phyloP scores from a whole-genome alignment of 2,888 invertebrate species.

The Cremastinae sp. region DNA sequence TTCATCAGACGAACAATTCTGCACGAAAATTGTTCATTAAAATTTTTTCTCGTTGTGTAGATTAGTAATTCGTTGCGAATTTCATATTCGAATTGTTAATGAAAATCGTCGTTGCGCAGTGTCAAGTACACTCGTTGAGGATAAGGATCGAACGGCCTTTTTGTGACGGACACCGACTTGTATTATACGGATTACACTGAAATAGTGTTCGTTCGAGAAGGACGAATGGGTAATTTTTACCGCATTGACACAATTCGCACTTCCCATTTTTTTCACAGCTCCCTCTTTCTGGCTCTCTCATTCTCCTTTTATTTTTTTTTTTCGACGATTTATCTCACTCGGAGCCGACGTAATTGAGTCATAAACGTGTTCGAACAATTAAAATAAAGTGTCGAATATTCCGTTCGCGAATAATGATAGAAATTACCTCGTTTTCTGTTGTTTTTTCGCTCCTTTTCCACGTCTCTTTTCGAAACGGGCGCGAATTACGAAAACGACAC shows the following conservation, averaged over 20 bases:
- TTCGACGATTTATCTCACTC: too few relatives aligned
- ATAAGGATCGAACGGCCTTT: conserved; percentile 17
- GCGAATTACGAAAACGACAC: too few relatives aligned
- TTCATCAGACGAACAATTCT: too few relatives aligned
- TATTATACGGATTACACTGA: neutral
- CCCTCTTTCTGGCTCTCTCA: conserved; percentile 2
- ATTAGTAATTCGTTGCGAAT: too few relatives aligned
- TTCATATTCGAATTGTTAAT: neutral
- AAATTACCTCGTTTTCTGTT: neutral
- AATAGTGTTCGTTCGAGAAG: conserved; percentile 38
- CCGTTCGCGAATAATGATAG: conserved; percentile 5
- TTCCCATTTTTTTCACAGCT: conserved; percentile 33
- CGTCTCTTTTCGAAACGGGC: too few relatives aligned
- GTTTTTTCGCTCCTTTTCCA: too few relatives aligned
- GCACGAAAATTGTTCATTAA: too few relatives aligned
- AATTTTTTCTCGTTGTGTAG: too few relatives aligned
- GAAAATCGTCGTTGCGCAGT: conserved; percentile 34
- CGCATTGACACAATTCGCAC: conserved; percentile 32
- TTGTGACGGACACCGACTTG: conserved; percentile 4
- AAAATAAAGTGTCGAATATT: conserved; percentile 28
- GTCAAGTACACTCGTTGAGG: conserved; percentile 30
- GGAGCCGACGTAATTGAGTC: conserved; percentile 24
- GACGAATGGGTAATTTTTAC: conserved; percentile 42
- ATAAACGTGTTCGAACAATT: conserved; percentile 27
- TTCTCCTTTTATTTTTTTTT: too few relatives aligned